Conservation (phyloP, 2,888 invertebrate genomes). For the Conops quadrifasciatus region DNA sequence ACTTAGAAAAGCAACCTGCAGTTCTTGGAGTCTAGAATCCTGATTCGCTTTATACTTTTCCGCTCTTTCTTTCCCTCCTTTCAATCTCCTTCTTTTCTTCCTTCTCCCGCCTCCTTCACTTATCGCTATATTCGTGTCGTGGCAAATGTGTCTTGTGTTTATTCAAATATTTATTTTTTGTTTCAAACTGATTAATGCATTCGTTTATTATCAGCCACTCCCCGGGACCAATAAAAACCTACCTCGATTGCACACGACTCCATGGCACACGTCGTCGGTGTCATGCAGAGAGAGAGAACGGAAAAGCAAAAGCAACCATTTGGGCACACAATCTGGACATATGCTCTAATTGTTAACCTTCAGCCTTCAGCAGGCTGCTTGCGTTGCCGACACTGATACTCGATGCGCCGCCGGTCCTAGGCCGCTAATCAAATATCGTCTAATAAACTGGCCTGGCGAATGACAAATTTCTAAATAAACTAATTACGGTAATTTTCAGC, state of each 20-base stretch:
- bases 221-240: neutral
- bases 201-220: constrained; percentile 40
- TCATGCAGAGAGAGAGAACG: neutral
- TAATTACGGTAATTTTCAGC: constrained; percentile 60
- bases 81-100: too few species aligned
- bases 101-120: too few species aligned
- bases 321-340: constrained; percentile 54
- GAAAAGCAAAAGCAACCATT: constrained; percentile 47
- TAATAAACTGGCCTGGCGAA: constrained; percentile 35
- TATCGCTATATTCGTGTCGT: constrained; percentile 21
- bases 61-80: too few species aligned
- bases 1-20: too few species aligned
- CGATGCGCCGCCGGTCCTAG: neutral
- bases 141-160: constrained; percentile 45
- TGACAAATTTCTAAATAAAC: constrained; percentile 50
- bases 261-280: too few species aligned
- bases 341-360: constrained; percentile 60
- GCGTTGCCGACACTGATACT: constrained; percentile 18
- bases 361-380: constrained; percentile 46
- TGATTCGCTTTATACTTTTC: too few species aligned
- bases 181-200: constrained; percentile 54
- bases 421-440: constrained; percentile 44
- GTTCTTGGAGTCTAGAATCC: too few species aligned
- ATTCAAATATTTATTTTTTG: constrained; percentile 48
- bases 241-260: neutral